phyloP scores from a whole-genome alignment of 2,888 invertebrate species.

The Ypsolopha sequella region DNA sequence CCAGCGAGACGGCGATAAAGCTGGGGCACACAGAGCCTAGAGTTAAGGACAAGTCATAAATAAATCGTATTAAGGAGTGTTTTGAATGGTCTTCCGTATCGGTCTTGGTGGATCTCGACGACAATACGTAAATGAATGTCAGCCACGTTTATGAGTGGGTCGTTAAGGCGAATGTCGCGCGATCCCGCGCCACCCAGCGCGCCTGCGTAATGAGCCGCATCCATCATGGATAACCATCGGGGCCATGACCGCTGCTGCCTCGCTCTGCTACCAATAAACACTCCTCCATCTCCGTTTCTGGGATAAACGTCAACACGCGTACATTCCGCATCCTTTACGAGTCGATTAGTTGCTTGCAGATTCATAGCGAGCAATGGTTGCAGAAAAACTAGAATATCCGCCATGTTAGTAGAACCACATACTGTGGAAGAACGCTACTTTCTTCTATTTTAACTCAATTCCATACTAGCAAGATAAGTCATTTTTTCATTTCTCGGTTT shows the following conservation, averaged over 20 bases:
- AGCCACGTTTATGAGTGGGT: slow-evolving; percentile 42
- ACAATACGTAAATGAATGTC: slow-evolving; percentile 47
- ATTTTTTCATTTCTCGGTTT: no score
- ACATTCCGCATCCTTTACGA: no score
- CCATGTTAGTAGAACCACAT: no score
- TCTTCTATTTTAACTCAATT: no score
- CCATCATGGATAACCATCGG: slow-evolving; percentile 54
- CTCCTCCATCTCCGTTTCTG: no score
- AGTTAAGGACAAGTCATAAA: slow-evolving; percentile 53
- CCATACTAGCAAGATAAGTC: no score
- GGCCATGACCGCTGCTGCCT: neutral
- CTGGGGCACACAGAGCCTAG: slow-evolving; percentile 28
- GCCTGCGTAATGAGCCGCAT: slow-evolving; percentile 48
- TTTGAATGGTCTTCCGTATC: slow-evolving; percentile 48
- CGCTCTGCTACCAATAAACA: neutral
- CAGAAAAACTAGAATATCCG: no score
- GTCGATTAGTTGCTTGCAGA: no score
- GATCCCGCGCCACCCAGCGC: slow-evolving; percentile 46
- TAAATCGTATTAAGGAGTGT: slow-evolving; percentile 54
- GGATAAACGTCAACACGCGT: no score
- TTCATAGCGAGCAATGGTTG: neutral
- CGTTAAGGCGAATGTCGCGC: slow-evolving; percentile 32
- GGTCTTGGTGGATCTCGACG: slow-evolving; percentile 41
- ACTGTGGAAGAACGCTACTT: no score
- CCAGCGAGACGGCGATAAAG: slow-evolving; percentile 34